Base-by-base conservation (phyloP, 1,140 invertebrate species). In the Cotesia vestalis region DNA sequence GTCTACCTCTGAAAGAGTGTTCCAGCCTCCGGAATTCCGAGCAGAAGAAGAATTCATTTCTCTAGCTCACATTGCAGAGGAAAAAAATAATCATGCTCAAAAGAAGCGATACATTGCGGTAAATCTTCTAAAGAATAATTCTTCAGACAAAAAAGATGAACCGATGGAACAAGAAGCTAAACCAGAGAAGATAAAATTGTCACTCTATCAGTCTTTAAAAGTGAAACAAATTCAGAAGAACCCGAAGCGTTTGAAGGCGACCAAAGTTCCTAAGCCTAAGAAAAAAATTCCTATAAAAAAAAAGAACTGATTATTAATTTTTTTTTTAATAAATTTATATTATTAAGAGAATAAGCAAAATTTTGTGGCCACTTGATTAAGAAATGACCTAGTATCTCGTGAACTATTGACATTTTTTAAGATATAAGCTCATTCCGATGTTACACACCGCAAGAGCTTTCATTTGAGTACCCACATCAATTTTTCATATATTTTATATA, bases 211-310 rank as follows among this genome's bases (percentile, higher is more conserved):
- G 60, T 76, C 84, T 17, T 64, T 87, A 2, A 87, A 83, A 81
- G 78, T 87, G 4, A 85, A 83, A 77, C 77, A 82, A 20, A 62
- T 84, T 40, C 78, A 80, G 71, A 82, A 81, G 40, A 86, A 82
- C 71, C 40, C 40, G 12, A 82, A 80, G 73, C 76, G 85, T 66
- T 34, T 62, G 6, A 87, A 86, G 77, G 81, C 83, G 9, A 84
- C 80, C 2, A 84, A 83, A 77, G 35, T 64, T n/a, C 9, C 74
- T 4, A 80, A 86, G 69, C 69, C n/a, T 69, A 78, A 77, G 35
- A 79, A 81, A 69, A 81, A 75, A 72, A 35, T 38, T 14, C 12
- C n/a, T 4, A 71, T 38, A 3, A 66, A 59, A 52, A 17, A 36
- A 51, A 60, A 59, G 60, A 36, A 57, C 4, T 4, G 12, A 27